Evolutionary conservation across 1,140 invertebrate species (phyloP), one percentile per base, ranked within the genome.

Genomic region (Drosophila lowei): DNA sequence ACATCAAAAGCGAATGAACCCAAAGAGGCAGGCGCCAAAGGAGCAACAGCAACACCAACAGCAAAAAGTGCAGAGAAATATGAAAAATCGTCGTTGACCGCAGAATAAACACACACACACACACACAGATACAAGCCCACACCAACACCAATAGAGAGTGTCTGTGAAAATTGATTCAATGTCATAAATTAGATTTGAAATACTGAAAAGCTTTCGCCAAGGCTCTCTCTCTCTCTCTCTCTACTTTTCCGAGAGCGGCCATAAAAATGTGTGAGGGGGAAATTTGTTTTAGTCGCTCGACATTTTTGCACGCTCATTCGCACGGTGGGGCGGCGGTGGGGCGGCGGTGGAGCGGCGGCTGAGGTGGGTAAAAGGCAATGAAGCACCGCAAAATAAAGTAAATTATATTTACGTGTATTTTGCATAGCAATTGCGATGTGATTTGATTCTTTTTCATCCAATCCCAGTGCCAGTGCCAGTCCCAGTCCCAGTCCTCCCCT

Each of bases 181-280:
- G 84, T 88, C 83, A 88, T 88, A 88, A 88, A 88, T 88, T 88
- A 89, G 83, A 88, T 88, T 88, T 88, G 79, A 88, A 88, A 88
- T 86, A 68, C 78, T 86, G 81, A 74, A 86, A 86, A 85, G 79
- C 72, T 61, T 74, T 65, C 23, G 44, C 59, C 60, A 50, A 55
- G 18, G 15, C 25, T 5, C 18, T n/a, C 9, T 9, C 59, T 30
- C 28, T 53, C 34, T 34, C n/a, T 8, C 16, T 7, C 11, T 50
- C 23, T 70, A 43, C 21, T 21, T 44, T 34, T 53, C 58, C 16
- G 28, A 56, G 60, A 58, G 73, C 67, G 58, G 15, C 81, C 73
- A 86, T 77, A 85, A 75, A 85, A 86, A 86, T 86, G 77, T 85
- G 73, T 86, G 83, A 70, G 34, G 0, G 28, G 3, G 65, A 81